Conservation (phyloP, 2,888 invertebrate genomes). For the Plebejus melissa region DNA sequence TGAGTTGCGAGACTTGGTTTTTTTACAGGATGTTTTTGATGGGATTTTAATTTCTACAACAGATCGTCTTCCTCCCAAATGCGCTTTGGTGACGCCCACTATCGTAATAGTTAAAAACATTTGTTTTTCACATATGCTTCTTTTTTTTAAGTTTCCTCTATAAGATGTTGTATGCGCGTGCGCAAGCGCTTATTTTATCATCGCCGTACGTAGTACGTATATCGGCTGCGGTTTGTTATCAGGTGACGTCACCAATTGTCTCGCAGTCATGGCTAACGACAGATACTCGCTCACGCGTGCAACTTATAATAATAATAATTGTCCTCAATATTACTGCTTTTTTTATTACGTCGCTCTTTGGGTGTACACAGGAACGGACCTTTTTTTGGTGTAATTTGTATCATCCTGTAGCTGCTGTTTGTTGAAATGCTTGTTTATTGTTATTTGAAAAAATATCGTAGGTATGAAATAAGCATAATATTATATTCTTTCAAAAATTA, state of each 20-base stretch:
- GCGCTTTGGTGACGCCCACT: no score
- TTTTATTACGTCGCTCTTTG: background rate
- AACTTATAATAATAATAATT: background rate
- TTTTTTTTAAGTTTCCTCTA: background rate
- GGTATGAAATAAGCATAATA: background rate
- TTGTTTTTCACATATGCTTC: background rate
- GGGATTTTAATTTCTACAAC: no score
- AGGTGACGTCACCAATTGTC: constrained; percentile 75
- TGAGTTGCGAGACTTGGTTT: no score
- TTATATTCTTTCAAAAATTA: background rate
- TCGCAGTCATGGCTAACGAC: constrained; percentile 73
- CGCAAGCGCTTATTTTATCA: background rate
- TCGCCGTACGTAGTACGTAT: constrained; percentile 40
- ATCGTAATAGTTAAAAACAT: no score
- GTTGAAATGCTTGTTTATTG: background rate
- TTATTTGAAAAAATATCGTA: background rate
- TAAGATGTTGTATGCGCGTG: background rate
- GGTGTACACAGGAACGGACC: background rate
- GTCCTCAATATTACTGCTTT: constrained; percentile 6
- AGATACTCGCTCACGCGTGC: constrained; percentile 50
- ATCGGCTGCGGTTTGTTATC: constrained; percentile 61
- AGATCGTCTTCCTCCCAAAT: no score
- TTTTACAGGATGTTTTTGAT: no score
- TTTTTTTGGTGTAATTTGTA: background rate
- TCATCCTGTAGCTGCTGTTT: background rate